A percentile compares a stretch with the other conserved stretches of the same genome.
Conservation (phyloP, 35 echinoderm and acorn worm genomes). For the Holothuria glaberrima region DNA sequence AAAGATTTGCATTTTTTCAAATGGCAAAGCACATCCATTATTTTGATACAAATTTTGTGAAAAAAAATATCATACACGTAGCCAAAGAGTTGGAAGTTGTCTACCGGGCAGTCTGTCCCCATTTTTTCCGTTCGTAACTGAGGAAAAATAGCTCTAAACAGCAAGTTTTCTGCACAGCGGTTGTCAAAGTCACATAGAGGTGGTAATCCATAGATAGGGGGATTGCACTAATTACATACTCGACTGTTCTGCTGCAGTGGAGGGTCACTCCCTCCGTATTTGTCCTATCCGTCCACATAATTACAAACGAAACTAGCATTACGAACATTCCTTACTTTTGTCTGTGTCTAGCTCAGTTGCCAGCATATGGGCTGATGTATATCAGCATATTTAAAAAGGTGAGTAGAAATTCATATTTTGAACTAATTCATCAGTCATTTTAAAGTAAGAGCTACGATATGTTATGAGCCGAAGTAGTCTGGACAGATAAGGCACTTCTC, state of each 20-base stretch:
- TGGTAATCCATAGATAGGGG: too few species aligned
- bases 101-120: too few species aligned
- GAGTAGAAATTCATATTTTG: conserved; percentile 4
- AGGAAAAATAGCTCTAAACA: too few species aligned
- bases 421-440: background rate
- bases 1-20: background rate
- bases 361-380: background rate
- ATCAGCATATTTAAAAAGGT: background rate
- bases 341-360: background rate
- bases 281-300: background rate
- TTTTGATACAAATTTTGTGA: background rate
- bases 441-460: too few species aligned
- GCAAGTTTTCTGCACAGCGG: too few species aligned
- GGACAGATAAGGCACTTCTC: too few species aligned
- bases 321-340: background rate
- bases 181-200: too few species aligned
- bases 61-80: too few species aligned
- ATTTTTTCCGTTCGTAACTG: too few species aligned
- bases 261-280: background rate
- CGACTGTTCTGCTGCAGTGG: background rate
- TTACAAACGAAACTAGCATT: background rate
- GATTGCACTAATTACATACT: background rate
- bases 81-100: too few species aligned
- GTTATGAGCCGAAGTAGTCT: too few species aligned
- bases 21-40: background rate